These are phyloP conservation scores for Meda fulgida DNA, from an alignment of 2,797 vertebrate genomes.

Conservation along the genomic window DNA sequence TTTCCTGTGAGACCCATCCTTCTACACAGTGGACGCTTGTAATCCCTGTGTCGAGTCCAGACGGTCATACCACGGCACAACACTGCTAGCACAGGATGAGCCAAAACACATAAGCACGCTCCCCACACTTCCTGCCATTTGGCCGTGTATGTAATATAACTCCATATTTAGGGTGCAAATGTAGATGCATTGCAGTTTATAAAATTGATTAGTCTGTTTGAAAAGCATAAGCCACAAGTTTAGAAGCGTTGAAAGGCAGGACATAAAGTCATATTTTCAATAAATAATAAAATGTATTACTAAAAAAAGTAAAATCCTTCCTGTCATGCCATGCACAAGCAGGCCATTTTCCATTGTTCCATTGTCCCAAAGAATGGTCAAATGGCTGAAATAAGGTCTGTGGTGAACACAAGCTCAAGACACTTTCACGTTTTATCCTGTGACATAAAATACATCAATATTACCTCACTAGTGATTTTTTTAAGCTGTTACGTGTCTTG, in stretches of 20 bases:
- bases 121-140: conserved; percentile 38
- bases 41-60: conserved; percentile 60
- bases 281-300: background rate
- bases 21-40: conserved; percentile 52
- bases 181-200: background rate
- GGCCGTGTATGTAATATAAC: conserved; percentile 24
- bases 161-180: conserved; percentile 9
- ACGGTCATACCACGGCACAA: conserved; percentile 47
- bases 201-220: background rate
- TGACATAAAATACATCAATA: no score
- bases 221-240: background rate
- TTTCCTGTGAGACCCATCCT: conserved; percentile 57
- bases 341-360: no score
- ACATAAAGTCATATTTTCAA: background rate
- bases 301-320: background rate
- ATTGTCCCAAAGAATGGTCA: no score
- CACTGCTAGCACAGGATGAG: conserved; percentile 39
- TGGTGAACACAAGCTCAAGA: no score
- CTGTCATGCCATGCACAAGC: background rate
- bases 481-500: no score
- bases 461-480: no score
- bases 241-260: background rate
- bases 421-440: no score
- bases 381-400: no score
- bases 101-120: conserved; percentile 44